Conservation (phyloP, 2,113 vertebrate genomes). For the Mus spicilegus region DNA sequence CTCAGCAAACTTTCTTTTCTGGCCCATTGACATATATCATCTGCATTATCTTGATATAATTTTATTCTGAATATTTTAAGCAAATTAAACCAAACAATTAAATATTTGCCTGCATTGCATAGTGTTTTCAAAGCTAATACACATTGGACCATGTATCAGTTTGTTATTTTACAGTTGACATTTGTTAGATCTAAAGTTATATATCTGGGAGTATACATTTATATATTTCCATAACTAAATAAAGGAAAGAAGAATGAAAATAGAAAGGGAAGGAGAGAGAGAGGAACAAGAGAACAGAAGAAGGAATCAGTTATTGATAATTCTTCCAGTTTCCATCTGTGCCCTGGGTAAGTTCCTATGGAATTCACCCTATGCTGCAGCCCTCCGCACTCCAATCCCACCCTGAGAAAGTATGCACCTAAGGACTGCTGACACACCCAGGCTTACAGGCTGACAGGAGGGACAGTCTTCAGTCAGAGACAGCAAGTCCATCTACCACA, state of each 20-base stretch:
- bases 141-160: not conserved
- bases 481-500: no score
- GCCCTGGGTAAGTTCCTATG: no score
- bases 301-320: no score
- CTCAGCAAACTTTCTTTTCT: not conserved
- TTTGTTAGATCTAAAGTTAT: not conserved
- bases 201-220: not conserved
- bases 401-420: no score
- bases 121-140: not conserved
- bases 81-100: not conserved
- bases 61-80: constrained; percentile 21
- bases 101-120: not conserved
- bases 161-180: not conserved
- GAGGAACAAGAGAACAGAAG: no score
- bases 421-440: no score
- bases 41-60: not conserved
- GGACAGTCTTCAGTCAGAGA: no score
- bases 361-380: no score
- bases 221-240: not conserved
- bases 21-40: not conserved
- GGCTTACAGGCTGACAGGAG: no score
- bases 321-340: no score
- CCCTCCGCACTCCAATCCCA: no score
- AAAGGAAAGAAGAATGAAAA: not conserved
- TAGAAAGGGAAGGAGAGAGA: no score